Conservation (phyloP, 92 coral and sea anemone genomes). For the Virgularia gustaviana region DNA sequence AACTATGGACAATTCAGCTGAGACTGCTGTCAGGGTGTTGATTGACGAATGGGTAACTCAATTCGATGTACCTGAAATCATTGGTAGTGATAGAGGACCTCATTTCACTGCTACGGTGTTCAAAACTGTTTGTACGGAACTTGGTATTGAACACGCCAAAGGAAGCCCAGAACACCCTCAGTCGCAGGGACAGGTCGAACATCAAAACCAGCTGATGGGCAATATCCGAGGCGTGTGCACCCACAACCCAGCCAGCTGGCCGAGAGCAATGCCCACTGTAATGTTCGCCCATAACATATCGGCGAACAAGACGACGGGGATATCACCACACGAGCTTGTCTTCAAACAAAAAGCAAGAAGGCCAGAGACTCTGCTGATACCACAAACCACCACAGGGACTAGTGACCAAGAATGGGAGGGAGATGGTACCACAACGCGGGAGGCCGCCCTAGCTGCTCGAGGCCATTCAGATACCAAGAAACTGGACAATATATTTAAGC, state of each 20-base stretch:
- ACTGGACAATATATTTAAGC: too few relatives aligned
- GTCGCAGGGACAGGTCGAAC: background rate
- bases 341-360: background rate
- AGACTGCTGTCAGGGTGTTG: background rate
- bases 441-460: too few relatives aligned
- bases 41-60: too few relatives aligned
- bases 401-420: too few relatives aligned
- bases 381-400: too few relatives aligned
- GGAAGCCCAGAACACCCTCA: too few relatives aligned
- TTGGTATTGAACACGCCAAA: too few relatives aligned
- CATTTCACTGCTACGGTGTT: conserved; percentile 6
- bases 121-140: too few relatives aligned
- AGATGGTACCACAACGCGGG: too few relatives aligned
- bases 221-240: background rate
- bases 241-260: background rate
- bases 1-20: conserved; percentile 4
- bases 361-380: background rate
- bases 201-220: background rate
- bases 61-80: conserved; percentile 10
- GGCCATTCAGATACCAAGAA: too few relatives aligned
- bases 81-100: conserved; percentile 33
- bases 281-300: background rate
- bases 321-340: background rate
- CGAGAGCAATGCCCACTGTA: background rate
- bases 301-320: background rate